Conservation (phyloP, 2,888 invertebrate genomes). For the Bombylius discolor region DNA sequence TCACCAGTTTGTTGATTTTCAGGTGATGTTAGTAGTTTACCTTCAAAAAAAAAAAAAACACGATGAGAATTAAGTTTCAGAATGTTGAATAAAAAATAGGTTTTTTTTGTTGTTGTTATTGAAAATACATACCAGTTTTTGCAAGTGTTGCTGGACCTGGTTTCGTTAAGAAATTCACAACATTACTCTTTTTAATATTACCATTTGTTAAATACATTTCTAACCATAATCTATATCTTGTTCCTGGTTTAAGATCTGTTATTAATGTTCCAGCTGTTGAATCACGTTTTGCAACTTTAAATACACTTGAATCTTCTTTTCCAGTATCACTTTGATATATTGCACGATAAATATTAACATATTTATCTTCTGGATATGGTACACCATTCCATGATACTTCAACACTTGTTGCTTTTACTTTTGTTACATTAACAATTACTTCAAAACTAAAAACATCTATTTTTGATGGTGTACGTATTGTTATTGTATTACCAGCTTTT, state of each 20-base stretch:
- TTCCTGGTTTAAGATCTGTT: slow-evolving; percentile 59
- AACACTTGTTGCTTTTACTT: slow-evolving; percentile 62
- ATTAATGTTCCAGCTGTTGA: slow-evolving; percentile 53
- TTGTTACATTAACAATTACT: slow-evolving; percentile 59
- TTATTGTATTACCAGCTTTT: slow-evolving; percentile 53
- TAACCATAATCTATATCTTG: slow-evolving; percentile 74
- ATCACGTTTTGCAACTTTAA: slow-evolving; percentile 62
- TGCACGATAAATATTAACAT: slow-evolving; percentile 76
- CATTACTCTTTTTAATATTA: slow-evolving; percentile 78
- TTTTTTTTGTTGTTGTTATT: neutral
- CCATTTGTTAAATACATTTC: slow-evolving; percentile 84
- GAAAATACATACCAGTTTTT: slow-evolving; percentile 27
- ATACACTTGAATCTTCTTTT: slow-evolving; percentile 58
- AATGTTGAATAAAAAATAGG: neutral
- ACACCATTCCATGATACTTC: slow-evolving; percentile 74
- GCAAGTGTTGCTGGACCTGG: slow-evolving; percentile 45
- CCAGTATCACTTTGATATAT: slow-evolving; percentile 65
- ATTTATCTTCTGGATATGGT: slow-evolving; percentile 79
- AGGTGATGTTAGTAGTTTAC: slow-evolving; percentile 40
- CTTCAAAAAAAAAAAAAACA: slow-evolving; percentile 22
- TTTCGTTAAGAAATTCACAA: slow-evolving; percentile 75
- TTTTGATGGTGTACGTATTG: slow-evolving; percentile 55
- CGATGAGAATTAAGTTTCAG: too few relatives aligned
- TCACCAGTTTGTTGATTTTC: slow-evolving; percentile 42
- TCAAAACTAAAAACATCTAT: slow-evolving; percentile 73